Evolutionary conservation across 2,888 invertebrate genomes (phyloP), one percentile per base, ranked within the genome.

Genomic region (Torymus texanus): DNA sequence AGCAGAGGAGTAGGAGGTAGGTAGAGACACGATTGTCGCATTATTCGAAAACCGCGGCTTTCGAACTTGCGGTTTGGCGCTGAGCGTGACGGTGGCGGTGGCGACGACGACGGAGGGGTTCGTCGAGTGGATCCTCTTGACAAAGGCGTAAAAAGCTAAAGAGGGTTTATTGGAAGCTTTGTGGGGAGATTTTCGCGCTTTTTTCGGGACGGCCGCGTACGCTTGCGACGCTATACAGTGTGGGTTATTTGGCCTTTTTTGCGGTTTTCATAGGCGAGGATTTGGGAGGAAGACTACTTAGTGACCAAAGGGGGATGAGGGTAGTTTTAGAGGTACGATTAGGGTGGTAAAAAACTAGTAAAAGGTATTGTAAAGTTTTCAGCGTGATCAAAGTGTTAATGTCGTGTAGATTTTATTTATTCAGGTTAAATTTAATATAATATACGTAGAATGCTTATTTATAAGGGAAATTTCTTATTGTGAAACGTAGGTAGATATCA

Each of bases 21-120:
- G 13, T 21, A n/a, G 83, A 82, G 84, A 88, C 88, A 88, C 86
- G 88, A 88, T 87, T 88, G 89, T 88, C 88, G 87, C 88, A 89
- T 88, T 88, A 89, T 89, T 88, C 87, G 84, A 79, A 83, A 83
- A 85, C 86, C 86, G 82, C 86, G 85, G 88, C 88, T 88, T 89
- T 88, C 86, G 88, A 89, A 88, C 86, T 87, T 88, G 87, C 83
- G 86, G 88, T 41, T 24, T 10, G 41, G 41, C 8, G 41, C 41
- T 8, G 21, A n/a, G 41, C 56, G 21, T 21, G 21, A 21, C 21
- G 2, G 21, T 21, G 21, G 21, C 21, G 21, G 2, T 2, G 56
- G n/a, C 62, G 53, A 41, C 21, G n/a, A 29, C 4, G 29, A 12
- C 16, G 24, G 56, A 10, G 24, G 21, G n/a, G 59, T 13, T n/a